These are phyloP conservation scores for Myotis davidii DNA, from an alignment of 2,113 vertebrate species.

Conservation along the genomic window DNA sequence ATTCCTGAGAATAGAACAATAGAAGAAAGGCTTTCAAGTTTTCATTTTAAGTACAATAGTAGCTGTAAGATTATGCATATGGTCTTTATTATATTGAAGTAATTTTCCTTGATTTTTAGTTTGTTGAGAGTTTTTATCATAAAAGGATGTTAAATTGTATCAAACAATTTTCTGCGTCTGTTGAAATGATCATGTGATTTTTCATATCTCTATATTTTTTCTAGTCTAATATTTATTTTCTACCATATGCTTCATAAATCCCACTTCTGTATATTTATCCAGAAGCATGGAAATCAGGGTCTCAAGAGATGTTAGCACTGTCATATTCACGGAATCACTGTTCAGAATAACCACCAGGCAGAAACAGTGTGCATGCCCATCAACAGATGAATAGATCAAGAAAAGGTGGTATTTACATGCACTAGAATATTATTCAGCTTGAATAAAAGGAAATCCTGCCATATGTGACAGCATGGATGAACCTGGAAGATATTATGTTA, in stretches of 20 bases:
- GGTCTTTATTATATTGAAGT: neutral
- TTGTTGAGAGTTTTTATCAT: neutral
- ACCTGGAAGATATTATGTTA: neutral
- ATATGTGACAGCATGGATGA: neutral
- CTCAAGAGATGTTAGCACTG: neutral
- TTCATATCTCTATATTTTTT: neutral
- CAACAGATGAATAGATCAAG: neutral
- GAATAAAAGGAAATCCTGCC: neutral
- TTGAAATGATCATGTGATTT: neutral
- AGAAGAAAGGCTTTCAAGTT: neutral
- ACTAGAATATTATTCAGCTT: neutral
- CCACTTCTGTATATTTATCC: neutral
- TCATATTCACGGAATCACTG: neutral
- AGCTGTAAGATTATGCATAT: neutral
- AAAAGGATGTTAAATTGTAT: neutral
- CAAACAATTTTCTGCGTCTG: neutral
- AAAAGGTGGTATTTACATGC: neutral
- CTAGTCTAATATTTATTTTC: neutral
- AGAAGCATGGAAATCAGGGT: neutral
- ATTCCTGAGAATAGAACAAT: neutral
- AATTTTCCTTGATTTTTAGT: neutral
- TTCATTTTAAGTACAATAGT: neutral
- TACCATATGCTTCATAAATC: neutral
- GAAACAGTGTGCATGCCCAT: neutral
- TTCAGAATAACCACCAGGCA: neutral